phyloP scores from a whole-genome alignment of 2,113 vertebrate genomes.

The Heterotilapia buettikoferi region DNA sequence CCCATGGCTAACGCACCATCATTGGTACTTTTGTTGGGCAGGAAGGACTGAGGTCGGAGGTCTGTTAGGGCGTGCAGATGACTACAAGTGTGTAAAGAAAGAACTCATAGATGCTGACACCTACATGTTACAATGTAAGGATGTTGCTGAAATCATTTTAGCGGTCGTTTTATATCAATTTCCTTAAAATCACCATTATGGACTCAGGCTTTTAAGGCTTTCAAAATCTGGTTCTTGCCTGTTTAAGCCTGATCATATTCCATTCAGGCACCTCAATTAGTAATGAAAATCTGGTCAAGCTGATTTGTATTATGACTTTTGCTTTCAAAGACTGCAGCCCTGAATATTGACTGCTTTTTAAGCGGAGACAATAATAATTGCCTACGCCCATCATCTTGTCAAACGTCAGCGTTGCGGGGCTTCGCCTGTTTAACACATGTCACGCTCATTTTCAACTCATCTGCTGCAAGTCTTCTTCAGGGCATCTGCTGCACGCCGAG shows the following conservation, averaged over 20 bases:
- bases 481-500: slow-evolving; percentile 39
- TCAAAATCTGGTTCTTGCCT: background rate
- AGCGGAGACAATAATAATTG: slow-evolving; percentile 51
- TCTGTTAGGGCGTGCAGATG: background rate
- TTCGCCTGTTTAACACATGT: slow-evolving; percentile 66
- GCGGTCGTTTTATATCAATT: background rate
- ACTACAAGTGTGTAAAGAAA: slow-evolving; percentile 8
- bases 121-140: background rate
- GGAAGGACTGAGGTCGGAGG: slow-evolving; percentile 50
- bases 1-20: slow-evolving; percentile 75
- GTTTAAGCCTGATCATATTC: background rate
- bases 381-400: slow-evolving; percentile 61
- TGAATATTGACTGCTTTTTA: slow-evolving; percentile 57
- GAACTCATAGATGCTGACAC: background rate
- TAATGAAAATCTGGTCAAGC: slow-evolving; percentile 17
- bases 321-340: slow-evolving; percentile 24
- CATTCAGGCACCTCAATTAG: background rate
- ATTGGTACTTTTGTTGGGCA: slow-evolving; percentile 78
- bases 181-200: background rate
- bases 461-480: slow-evolving; percentile 41
- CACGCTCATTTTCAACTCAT: slow-evolving; percentile 66
- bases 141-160: background rate
- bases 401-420: slow-evolving; percentile 46
- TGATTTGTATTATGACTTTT: slow-evolving; percentile 37
- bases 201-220: background rate